A percentile compares a stretch with the other conserved stretches of the same genome.
These are phyloP conservation scores for Tokudaia muenninki DNA, from an alignment of 2,797 vertebrate genomes.

Conservation along the genomic window DNA sequence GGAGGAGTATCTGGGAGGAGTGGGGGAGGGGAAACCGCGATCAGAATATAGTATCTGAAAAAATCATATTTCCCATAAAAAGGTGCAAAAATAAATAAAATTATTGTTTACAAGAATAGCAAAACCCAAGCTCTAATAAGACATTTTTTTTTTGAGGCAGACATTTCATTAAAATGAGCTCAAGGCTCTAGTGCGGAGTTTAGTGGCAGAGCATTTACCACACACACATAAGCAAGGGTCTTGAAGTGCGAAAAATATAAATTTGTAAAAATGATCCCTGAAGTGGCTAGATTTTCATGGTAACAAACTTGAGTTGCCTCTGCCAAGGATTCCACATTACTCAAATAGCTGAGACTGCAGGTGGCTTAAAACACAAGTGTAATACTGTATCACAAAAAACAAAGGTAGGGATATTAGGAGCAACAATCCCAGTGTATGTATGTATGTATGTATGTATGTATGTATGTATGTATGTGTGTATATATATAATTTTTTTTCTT, in stretches of 20 bases:
- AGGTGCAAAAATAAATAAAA: neutral
- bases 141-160: neutral
- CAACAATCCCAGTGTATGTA: neutral
- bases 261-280: neutral
- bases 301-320: neutral
- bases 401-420: neutral
- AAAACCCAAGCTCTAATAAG: neutral
- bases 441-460: too few species aligned
- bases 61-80: neutral
- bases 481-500: neutral
- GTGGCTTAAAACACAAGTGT: conserved; percentile 7
- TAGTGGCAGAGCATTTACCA: neutral
- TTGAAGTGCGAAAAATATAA: neutral
- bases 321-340: neutral
- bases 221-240: neutral
- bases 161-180: conserved; percentile 36
- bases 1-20: neutral
- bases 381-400: conserved; percentile 34
- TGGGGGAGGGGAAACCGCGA: neutral
- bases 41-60: neutral
- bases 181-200: neutral
- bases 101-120: neutral
- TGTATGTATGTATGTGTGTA: too few species aligned
- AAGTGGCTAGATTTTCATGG: neutral
- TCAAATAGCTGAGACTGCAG: neutral